Evolutionary conservation across 2,797 vertebrate species (phyloP).

Genomic region (Anisognathus igniventris): DNA sequence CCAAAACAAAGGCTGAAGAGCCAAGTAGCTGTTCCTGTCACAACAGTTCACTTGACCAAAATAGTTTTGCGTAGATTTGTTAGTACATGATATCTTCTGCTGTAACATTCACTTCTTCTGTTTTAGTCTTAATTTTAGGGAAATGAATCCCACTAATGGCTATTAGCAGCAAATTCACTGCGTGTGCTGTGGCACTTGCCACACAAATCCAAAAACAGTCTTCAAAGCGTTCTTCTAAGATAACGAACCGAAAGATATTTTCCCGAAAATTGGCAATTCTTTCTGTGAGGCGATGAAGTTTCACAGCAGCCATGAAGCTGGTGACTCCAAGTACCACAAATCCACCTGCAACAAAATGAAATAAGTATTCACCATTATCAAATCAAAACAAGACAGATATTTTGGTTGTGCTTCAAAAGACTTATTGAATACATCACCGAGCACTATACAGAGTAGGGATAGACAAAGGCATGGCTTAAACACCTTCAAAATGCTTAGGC

Average conservation of each 20-base stretch:
- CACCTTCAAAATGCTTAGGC: neutral
- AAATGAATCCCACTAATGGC: conserved; percentile 86
- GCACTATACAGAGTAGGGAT: neutral
- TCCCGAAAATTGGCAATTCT: conserved; percentile 89
- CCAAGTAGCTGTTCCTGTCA: neutral
- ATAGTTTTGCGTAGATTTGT: neutral
- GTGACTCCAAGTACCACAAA: conserved; percentile 77
- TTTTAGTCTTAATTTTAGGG: conserved; percentile 87
- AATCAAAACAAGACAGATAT: neutral
- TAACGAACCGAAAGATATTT: conserved; percentile 83
- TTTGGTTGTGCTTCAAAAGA: neutral
- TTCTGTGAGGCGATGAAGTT: conserved; percentile 83
- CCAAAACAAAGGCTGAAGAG: neutral
- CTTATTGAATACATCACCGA: neutral
- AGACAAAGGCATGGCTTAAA: neutral
- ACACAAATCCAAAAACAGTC: conserved; percentile 93
- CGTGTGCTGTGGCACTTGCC: conserved; percentile 83
- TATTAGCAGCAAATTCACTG: conserved; percentile 84
- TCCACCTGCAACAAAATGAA: conserved; percentile 73
- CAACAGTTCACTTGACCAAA: neutral
- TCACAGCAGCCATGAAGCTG: conserved; percentile 85
- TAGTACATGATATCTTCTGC: conserved; percentile 92
- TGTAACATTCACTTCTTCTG: conserved; percentile 87
- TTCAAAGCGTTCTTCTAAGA: conserved; percentile 85
- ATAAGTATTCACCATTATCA: neutral